Evolutionary conservation across 2,888 invertebrate genomes (phyloP), one percentile per base, ranked within the genome.

Genomic region (Cylindroiulus punctatus): DNA sequence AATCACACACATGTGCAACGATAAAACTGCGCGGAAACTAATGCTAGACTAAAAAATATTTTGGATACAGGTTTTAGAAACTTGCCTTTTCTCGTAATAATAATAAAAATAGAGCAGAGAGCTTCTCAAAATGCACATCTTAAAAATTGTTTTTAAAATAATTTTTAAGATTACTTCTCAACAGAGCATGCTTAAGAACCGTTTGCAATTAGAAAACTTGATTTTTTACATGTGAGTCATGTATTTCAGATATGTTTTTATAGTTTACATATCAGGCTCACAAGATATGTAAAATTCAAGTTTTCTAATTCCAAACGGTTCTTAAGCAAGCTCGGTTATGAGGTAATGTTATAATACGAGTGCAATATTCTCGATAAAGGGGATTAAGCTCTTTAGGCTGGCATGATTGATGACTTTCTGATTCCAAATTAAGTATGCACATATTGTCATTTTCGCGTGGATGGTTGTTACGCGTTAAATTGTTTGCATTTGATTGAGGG

Each of bases 401-500:
- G 12, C 10, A 26, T 65, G 65, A 65, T 65, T 65, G 26, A 65
- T 65, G 26, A 26, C 26, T 57, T 65, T 65, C 65, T 26, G 26
- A 1, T 65, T 65, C 26, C 65, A 65, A 26, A 65, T 26, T 26
- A n/a, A 65, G 3, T 65, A 65, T 30, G 22, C 65, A 65, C 65
- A 65, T 65, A 26, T 26, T 12, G 47, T 26, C 10, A 65, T n/a
- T 19, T n/a, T n/a, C 3, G 57, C n/a, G 17, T 57, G 19, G 65
- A 65, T n/a, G 57, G 65, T n/a, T 65, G 26, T 12, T 26, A 14
- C 26, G 26, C 65, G 26, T 65, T 65, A 65, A 65, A 12, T 65
- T 65, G 65, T 65, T 65, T 65, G 26, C 26, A 26, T 26, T n/a
- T 65, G 65, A 26, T 65, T 65, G 65, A 65, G 65, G 26, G 65